A percentile compares a stretch with the other conserved stretches of the same genome.
These are phyloP conservation scores for Aythya baeri DNA, from an alignment of 2,113 vertebrate genomes.

Conservation along the genomic window DNA sequence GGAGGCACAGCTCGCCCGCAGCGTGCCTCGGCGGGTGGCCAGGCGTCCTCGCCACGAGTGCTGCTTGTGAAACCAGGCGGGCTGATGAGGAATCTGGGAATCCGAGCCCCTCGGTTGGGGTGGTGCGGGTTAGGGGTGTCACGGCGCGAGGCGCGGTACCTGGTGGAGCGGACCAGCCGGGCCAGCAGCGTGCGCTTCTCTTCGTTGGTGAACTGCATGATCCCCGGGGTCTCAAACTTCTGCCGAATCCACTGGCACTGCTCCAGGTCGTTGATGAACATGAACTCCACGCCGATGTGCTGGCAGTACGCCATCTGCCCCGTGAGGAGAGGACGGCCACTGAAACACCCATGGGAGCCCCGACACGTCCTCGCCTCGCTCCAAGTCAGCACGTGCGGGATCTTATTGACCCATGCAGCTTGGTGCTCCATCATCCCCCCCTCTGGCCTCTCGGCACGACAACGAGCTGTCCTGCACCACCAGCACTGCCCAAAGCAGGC, in stretches of 20 bases:
- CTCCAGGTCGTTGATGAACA: slow-evolving; percentile 96
- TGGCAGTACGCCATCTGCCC: slow-evolving; percentile 90
- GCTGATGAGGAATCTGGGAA: too few species aligned
- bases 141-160: slow-evolving; percentile 67
- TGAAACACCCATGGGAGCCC: neutral
- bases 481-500: neutral
- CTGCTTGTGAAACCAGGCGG: too few species aligned
- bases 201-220: slow-evolving; percentile 89
- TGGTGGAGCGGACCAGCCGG: slow-evolving; percentile 90
- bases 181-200: slow-evolving; percentile 90
- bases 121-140: neutral
- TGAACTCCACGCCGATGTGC: slow-evolving; percentile 95
- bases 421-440: neutral
- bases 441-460: neutral
- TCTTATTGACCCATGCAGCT: fast-evolving
- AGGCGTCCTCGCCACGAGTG: too few species aligned
- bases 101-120: too few species aligned
- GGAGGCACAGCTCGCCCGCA: too few species aligned
- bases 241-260: slow-evolving; percentile 96
- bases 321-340: neutral
- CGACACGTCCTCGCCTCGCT: neutral
- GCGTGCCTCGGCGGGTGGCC: too few species aligned
- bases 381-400: neutral
- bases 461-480: neutral
- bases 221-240: slow-evolving; percentile 93